Conservation (phyloP, 2,113 vertebrate genomes). For the Trematomus loennbergii region DNA sequence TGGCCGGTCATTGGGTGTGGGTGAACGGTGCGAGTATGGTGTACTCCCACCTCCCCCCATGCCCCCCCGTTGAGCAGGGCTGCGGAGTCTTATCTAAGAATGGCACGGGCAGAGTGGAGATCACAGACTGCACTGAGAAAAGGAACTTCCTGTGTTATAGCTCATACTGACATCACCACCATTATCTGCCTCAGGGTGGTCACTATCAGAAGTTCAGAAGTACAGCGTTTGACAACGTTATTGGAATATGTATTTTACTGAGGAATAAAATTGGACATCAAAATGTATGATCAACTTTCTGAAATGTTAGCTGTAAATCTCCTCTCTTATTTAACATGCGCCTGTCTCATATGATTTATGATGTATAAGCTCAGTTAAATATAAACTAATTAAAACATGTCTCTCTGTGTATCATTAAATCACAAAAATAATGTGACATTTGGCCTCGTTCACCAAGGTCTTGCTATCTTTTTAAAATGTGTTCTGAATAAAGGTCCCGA, state of each 20-base stretch:
- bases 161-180: background rate
- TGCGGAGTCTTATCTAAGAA: conserved; percentile 50
- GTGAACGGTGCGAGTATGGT: conserved; percentile 8
- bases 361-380: background rate
- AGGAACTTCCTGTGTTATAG: conserved; percentile 66
- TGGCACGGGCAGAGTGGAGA: fast-evolving
- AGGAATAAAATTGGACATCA: background rate
- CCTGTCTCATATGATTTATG: background rate
- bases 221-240: background rate
- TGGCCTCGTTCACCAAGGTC: too few species aligned
- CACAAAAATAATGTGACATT: background rate
- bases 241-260: background rate
- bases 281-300: background rate
- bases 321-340: background rate
- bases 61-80: background rate
- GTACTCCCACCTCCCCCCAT: conserved; percentile 24
- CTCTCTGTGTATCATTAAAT: background rate
- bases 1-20: conserved; percentile 59
- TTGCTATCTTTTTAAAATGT: too few species aligned
- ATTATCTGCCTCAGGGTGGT: background rate
- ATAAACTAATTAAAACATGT: background rate
- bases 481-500: too few species aligned
- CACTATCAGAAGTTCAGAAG: background rate
- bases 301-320: background rate
- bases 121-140: conserved; percentile 29